Evolutionary conservation across 1,140 invertebrate species (phyloP), one percentile per base, ranked within the genome.

Genomic region (Epicauta chinensis): DNA sequence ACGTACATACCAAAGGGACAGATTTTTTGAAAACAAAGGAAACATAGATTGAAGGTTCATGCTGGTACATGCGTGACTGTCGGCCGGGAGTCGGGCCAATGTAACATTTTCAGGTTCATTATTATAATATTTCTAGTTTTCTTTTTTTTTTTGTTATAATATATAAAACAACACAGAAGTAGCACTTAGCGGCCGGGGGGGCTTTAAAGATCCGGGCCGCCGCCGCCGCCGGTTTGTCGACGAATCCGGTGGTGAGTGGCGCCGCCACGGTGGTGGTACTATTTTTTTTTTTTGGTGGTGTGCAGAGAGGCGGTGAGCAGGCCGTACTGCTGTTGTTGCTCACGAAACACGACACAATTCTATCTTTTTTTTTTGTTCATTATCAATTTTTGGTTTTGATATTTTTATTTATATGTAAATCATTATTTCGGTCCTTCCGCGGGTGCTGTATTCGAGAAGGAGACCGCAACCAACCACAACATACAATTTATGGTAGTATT

Each of bases 391-490:
- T 37, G 0, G 5, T 37, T 37, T 37, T 37, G 14, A 13, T 6
- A 2, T 6, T 3, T 23, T 7, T 23, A 4, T 23, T 39, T 15
- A 16, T 15, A 11, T 39, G 40, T 59, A 42, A 53, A 61, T 60
- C 30, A 56, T 45, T 51, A 69, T 39, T 72, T 75, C 75, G 78
- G 75, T 62, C 80, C 81, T 84, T 82, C 81, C 79, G 79, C 81
- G 79, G 78, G 77, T 83, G 81, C 81, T 84, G 82, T 83, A 81
- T 77, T 73, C 75, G 81, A 84, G 82, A 83, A 84, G 82, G 81
- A 81, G 80, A 82, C 81, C 75, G 79, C 78, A 79, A 75, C 77
- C 73, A 76, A 79, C 76, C 73, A 72, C 74, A 71, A 75, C 70
- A 64, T 58, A 53, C 53, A 46, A 57, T 31, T 55, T 31, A 43